Evolutionary conservation across 2,888 invertebrate genomes (phyloP).

Genomic region (Hartigia nigra): DNA sequence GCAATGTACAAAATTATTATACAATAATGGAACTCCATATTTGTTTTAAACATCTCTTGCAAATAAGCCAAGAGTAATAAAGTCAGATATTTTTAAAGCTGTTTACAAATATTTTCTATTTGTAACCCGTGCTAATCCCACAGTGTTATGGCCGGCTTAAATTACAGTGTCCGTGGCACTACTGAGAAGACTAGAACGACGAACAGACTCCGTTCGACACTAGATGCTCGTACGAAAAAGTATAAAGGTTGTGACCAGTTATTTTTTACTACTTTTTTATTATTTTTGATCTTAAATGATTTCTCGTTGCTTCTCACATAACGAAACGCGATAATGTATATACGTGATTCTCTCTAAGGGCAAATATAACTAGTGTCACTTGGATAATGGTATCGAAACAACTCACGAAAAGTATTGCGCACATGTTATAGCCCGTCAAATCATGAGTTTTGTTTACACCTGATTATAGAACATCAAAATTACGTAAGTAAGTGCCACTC

Average conservation of each 20-base stretch:
- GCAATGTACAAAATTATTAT: background rate
- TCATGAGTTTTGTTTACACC: background rate
- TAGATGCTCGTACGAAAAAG: background rate
- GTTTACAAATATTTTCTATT: background rate
- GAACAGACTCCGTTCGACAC: background rate
- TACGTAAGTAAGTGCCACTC: background rate
- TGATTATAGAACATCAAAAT: background rate
- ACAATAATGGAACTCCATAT: background rate
- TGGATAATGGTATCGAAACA: background rate
- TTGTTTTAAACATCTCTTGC: background rate
- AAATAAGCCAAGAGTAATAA: background rate
- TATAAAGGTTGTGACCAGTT: background rate
- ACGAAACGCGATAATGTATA: background rate
- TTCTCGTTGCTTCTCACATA: background rate
- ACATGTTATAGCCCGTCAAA: background rate
- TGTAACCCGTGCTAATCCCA: background rate
- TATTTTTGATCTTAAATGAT: background rate
- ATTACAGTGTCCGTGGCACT: background rate
- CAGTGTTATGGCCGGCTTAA: background rate
- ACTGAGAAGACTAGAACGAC: background rate
- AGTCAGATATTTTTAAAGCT: background rate
- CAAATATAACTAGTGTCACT: background rate
- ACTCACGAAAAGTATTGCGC: background rate
- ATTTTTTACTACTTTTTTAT: no score
- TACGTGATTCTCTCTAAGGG: background rate